phyloP scores from a whole-genome alignment of 1,140 invertebrate species.

The Trichoplusia ni region DNA sequence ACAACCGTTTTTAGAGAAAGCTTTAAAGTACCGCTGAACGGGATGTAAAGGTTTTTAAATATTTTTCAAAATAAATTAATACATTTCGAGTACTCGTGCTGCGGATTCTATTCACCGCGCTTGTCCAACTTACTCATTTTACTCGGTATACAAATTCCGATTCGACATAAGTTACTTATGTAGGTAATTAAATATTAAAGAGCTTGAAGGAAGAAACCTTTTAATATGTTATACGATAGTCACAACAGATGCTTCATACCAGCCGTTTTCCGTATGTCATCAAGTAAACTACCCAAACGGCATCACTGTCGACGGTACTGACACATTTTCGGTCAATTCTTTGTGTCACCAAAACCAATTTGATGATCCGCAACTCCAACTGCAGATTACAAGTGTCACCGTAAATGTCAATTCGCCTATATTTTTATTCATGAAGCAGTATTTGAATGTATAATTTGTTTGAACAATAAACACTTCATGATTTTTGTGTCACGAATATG shows the following conservation, averaged over 20 bases:
- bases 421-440: conserved; percentile 4
- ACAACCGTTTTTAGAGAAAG: too few relatives aligned
- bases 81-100: too few relatives aligned
- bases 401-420: not conserved
- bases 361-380: not conserved
- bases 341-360: conserved; percentile 9
- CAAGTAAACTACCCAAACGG: conserved; percentile 12
- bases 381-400: not conserved
- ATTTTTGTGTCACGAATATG: not conserved
- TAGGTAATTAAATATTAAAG: not conserved
- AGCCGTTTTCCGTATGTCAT: conserved; percentile 29
- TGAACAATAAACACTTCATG: not conserved
- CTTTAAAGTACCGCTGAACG: too few relatives aligned
- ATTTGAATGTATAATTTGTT: not conserved
- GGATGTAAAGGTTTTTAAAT: too few relatives aligned
- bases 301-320: not conserved
- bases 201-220: conserved; percentile 13
- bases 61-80: too few relatives aligned
- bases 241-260: conserved; percentile 27
- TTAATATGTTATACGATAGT: conserved; percentile 16
- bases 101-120: too few relatives aligned
- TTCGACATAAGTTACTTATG: not conserved
- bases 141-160: too few relatives aligned
- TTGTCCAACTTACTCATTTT: too few relatives aligned
- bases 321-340: not conserved